Conservation (phyloP, 2,113 vertebrate genomes). For the Neoarius graeffei region DNA sequence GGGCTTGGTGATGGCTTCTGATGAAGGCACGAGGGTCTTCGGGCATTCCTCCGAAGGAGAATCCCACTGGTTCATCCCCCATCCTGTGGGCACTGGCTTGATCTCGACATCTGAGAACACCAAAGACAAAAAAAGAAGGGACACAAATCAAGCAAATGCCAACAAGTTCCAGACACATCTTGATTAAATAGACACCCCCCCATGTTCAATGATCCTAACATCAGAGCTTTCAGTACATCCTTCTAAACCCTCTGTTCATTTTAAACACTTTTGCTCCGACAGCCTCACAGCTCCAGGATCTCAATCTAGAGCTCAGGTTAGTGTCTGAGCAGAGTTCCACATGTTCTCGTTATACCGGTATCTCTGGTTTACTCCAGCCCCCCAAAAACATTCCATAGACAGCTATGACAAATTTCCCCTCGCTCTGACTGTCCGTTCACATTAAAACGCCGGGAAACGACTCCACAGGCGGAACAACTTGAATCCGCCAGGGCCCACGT, state of each 20-base stretch:
- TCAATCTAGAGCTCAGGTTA: neutral
- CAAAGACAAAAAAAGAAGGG: neutral
- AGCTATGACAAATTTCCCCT: neutral
- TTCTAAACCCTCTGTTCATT: neutral
- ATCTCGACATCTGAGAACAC: constrained; percentile 68
- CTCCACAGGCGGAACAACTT: too few relatives aligned
- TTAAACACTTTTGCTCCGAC: neutral
- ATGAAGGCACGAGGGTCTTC: constrained; percentile 70
- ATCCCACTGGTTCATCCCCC: constrained; percentile 92
- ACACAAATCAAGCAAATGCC: neutral
- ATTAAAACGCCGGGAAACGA: too few relatives aligned
- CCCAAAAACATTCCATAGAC: neutral
- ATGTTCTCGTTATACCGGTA: neutral
- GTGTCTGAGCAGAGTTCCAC: neutral
- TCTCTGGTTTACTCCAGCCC: neutral
- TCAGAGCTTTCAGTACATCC: neutral
- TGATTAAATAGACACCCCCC: too few relatives aligned
- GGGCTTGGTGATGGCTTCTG: constrained; percentile 94
- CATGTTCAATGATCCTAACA: neutral
- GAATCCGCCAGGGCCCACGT: too few relatives aligned
- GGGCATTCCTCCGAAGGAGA: constrained; percentile 73
- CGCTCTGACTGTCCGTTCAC: too few relatives aligned
- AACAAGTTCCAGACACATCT: neutral
- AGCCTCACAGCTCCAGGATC: neutral
- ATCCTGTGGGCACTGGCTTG: constrained; percentile 82